These are phyloP conservation scores for Molossus alvarezi DNA, from an alignment of 2,797 vertebrate species.

Conservation along the genomic window DNA sequence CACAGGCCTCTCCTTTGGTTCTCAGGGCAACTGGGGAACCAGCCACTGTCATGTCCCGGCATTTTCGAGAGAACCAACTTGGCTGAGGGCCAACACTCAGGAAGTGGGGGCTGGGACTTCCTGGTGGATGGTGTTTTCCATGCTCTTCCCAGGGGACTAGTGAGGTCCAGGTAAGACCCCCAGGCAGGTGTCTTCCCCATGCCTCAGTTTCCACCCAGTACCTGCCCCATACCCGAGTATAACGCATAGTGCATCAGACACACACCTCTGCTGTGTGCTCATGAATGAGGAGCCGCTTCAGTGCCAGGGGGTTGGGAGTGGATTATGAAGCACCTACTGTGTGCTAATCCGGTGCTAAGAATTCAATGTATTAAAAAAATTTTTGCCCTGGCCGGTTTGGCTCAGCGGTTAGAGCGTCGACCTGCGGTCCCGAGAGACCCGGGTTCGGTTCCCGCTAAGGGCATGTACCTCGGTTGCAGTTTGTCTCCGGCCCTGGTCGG, in stretches of 20 bases:
- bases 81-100: too few relatives aligned
- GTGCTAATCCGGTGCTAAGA: accelerated
- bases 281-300: accelerated
- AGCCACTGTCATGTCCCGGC: accelerated
- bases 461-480: too few relatives aligned
- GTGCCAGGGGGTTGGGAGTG: neutral
- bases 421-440: too few relatives aligned
- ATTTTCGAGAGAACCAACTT: neutral
- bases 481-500: too few relatives aligned
- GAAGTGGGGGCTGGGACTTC: neutral
- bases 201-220: neutral
- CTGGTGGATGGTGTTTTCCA: accelerated
- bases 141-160: accelerated
- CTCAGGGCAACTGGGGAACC: neutral
- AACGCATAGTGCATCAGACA: accelerated
- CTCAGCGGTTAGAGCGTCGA: too few relatives aligned
- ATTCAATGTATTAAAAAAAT: accelerated
- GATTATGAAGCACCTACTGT: neutral
- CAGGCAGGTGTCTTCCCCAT: accelerated
- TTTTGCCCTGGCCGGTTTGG: too few relatives aligned
- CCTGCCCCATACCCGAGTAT: neutral
- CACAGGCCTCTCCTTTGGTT: neutral
- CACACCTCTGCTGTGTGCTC: accelerated
- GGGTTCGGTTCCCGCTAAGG: too few relatives aligned
- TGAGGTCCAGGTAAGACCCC: too few relatives aligned